Base-by-base conservation (phyloP, 2,113 vertebrate genomes). In the Echinops telfairi region DNA sequence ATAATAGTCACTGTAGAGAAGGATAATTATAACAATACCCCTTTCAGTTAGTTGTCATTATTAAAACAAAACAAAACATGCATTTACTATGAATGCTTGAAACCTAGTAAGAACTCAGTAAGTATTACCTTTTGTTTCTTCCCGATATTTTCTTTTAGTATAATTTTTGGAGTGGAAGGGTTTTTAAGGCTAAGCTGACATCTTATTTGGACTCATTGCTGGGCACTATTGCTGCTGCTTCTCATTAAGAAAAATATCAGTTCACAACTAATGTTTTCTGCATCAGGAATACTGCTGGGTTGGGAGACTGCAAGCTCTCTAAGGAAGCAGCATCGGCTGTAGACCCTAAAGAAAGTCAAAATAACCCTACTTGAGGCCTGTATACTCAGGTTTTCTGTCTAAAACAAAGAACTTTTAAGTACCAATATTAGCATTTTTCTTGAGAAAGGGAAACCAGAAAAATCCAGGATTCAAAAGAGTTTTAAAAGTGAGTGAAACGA, bases 341-440 rank as follows among this genome's bases (percentile, higher is more conserved):
- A 70, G 58, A 84, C 68, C 91, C 86, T 92, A 87, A 91, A 89
- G 58, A 94, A 53, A 79, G 79, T 92, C 71, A 91, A 58, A 93
- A 76, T 71, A 95, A 90, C 94, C 78, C 81, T 87, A 15, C 70
- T 84, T 88, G 78, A 94, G 25, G 3, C 77, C 22, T 20, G 6
- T 66, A 90, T 86, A 27, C 70, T 80, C 64, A 79, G 66, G 66
- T 36, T 81, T 81, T 95, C 38, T 80, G 15, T 60, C 87, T 88
- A 80, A 95, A 94, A 94, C 27, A 79, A 12, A 93, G 88, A 96
- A 57, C 31, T n/a, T 83, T 77, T 83, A 88, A 91, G 43, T 86
- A 88, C n/a, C 38, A 62, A 40, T 88, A 90, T 90, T 89, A 86
- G 38, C 57, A 83, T 86, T 33, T 81, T 94, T 38, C 9, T 94